phyloP scores from a whole-genome alignment of 2,113 vertebrate genomes.

The Delphinapterus leucas region DNA sequence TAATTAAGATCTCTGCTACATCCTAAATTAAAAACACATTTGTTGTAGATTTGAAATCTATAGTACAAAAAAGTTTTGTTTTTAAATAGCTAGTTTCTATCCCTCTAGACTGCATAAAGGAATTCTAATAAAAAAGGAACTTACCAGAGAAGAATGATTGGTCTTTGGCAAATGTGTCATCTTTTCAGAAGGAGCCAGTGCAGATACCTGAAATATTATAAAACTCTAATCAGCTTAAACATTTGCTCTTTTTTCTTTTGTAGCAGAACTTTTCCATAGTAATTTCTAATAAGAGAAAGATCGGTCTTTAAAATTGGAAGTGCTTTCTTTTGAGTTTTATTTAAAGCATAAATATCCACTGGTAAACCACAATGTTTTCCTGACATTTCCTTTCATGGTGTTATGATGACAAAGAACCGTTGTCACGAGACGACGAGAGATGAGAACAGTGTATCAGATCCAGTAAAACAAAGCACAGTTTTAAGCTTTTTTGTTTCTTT shows the following conservation, averaged over 20 bases:
- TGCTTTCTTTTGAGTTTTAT: background rate
- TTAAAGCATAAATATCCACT: background rate
- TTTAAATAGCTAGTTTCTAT: background rate
- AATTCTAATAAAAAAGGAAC: background rate
- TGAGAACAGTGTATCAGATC: background rate
- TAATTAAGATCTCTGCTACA: conserved; percentile 29
- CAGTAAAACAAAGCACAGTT: background rate
- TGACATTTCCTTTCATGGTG: background rate
- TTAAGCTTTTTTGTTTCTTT: background rate
- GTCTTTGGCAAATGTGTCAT: background rate
- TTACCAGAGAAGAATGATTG: background rate
- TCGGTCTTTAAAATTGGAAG: background rate
- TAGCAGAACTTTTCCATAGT: background rate
- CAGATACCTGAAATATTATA: background rate
- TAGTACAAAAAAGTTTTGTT: background rate
- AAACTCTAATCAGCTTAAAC: background rate
- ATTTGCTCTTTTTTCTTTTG: background rate
- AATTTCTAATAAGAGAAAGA: background rate
- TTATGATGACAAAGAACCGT: background rate
- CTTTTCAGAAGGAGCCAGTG: background rate
- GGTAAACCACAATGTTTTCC: background rate
- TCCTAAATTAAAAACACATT: conserved; percentile 42
- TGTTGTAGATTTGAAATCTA: conserved; percentile 7
- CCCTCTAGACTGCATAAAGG: background rate
- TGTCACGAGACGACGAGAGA: background rate